Evolutionary conservation across 2,888 invertebrate genomes (phyloP), one percentile per base, ranked within the genome.

Genomic region (Tetranychus truncatus): DNA sequence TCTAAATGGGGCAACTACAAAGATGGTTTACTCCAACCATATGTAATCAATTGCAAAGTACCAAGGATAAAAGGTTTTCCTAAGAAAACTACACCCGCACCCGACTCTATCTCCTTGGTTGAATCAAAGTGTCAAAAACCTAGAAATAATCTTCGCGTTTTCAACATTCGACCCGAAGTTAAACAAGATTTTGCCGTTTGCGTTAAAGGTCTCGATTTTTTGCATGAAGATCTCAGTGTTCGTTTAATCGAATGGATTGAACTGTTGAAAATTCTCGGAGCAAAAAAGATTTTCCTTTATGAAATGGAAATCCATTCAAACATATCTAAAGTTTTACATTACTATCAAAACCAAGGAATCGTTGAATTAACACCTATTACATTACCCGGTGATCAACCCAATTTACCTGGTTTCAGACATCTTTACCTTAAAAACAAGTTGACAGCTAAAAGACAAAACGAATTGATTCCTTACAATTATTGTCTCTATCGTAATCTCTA

Each of bases 171-270:
- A 76, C 91, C 91, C 0, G 73, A 72, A 8, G 89, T 88, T 80
- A 81, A 81, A 76, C 89, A 89, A 80, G 89, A 89, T 45, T 93
- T 94, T 82, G 93, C 92, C 1, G 92, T 94, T 3, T 94, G 94
- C 82, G 93, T 94, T 34, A 94, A 94, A 83, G 95, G 95, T 0
- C 85, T 96, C 75, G 94, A 95, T 83, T 95, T 95, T 81, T 86
- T 91, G 3, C 91, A 93, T 83, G 91, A 92, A 81, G 95, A 95
- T 83, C 84, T 94, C 1, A 92, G 92, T 1, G 91, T 91, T 20
- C 87, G 92, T 4, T 85, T 95, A 44, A 89, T 95, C 73, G 95
- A 95, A 83, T 96, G 95, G 95, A 89, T 95, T 80, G 95, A 95
- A 82, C 85, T 93, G 77, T 84, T 95, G 55, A 88, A 88, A 45